phyloP scores from a whole-genome alignment of 1,140 invertebrate species.

The Pachyrhynchus sulphureomaculatus region DNA sequence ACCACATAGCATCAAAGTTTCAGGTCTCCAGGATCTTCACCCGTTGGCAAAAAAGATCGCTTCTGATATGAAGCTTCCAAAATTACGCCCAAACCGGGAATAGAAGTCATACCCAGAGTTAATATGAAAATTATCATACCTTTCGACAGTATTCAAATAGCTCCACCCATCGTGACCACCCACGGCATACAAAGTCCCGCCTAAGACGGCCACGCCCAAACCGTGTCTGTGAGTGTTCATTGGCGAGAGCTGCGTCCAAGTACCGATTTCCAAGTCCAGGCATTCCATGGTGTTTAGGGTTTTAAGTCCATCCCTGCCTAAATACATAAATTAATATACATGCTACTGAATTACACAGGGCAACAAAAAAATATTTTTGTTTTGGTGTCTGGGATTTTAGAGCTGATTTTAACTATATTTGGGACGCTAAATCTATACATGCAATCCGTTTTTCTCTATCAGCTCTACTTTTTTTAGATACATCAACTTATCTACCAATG shows the following conservation, averaged over 20 bases:
- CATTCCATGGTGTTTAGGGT: conserved; percentile 88
- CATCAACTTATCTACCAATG: too few relatives aligned
- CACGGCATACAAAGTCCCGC: conserved; percentile 60
- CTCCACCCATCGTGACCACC: conserved; percentile 96
- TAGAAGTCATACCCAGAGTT: background rate
- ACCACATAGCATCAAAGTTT: too few relatives aligned
- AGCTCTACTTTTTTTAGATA: too few relatives aligned
- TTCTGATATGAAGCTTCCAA: too few relatives aligned
- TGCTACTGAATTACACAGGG: too few relatives aligned
- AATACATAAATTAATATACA: conserved; percentile 61
- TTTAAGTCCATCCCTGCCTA: conserved; percentile 91
- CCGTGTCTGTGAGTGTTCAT: conserved; percentile 94
- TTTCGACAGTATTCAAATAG: conserved; percentile 89
- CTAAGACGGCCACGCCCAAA: conserved; percentile 83
- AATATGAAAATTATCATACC: conserved; percentile 50
- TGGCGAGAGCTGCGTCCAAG: conserved; percentile 78
- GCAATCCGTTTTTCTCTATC: too few relatives aligned
- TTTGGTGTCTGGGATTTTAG: too few relatives aligned
- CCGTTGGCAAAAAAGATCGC: too few relatives aligned
- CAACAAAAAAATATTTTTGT: conserved; percentile 5
- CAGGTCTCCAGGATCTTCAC: too few relatives aligned
- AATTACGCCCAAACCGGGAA: background rate
- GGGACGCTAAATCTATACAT: too few relatives aligned
- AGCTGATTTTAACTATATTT: too few relatives aligned
- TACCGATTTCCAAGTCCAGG: conserved; percentile 74